Base-by-base conservation (phyloP, 2,113 vertebrate species). In the Lepidothrix coronata region DNA sequence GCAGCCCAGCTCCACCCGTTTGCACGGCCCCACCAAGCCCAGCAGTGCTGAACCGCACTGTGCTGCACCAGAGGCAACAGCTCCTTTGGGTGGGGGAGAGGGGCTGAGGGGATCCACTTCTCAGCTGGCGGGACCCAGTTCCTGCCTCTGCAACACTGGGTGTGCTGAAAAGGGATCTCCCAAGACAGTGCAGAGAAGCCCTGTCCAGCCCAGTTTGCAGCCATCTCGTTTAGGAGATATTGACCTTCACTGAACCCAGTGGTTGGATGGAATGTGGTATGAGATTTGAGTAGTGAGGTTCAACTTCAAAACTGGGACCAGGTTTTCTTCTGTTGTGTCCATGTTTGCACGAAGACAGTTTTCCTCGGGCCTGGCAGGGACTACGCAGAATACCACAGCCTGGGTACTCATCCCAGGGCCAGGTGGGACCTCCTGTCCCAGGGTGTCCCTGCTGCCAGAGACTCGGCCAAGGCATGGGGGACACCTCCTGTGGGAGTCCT, bases 1-100 rank as follows among this genome's bases (percentile, higher is more conserved):
- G 88, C 92, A 95, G 78, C 95, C 63, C 93, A 97, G 95, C 96
- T 96, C 96, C 96, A 97, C 96, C 96, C 88, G 2, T 67, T n/a
- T 95, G 94, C 88, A 86, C 1, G 1, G 88, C 72, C 48, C 79
- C 62, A 57, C 78, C 74, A 30, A 91, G 68, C 68, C 76, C 76
- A 14, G 61, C 3, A 0, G 3, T 8, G 89, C 93, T 35, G 77
- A 89, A 80, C 31, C 0, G 0, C 12, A 11, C 31, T 4, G 1
- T 21, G 1, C 43, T 74, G 88, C 78, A 41, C 15, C 0, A 1
- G 59, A 48, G 54, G 49, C 63, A 77, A 35, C 4, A 2, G 65
- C 12, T 33, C 48, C 73, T 67, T 52, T 19, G 0, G 41, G 9
- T 28, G 28, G 21, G 35, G 31, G 16, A 1, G 1, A 8, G 4